A percentile compares a stretch with the other conserved stretches of the same genome.
These are phyloP conservation scores for Harpalus rubripes DNA, from an alignment of 2,888 invertebrate genomes.

Conservation along the genomic window DNA sequence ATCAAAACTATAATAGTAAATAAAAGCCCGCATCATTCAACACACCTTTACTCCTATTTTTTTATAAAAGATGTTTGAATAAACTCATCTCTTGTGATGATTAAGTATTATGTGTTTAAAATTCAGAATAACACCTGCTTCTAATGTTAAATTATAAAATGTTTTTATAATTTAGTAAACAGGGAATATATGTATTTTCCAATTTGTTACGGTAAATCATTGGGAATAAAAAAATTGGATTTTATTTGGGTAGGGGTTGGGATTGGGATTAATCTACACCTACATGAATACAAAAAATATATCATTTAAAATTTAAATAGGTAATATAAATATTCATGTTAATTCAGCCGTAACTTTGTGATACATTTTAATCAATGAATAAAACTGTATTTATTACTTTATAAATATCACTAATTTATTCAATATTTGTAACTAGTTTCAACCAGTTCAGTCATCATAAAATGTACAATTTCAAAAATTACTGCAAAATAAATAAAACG, in stretches of 20 bases:
- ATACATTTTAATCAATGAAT: no score
- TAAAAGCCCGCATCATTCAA: constrained; percentile 32
- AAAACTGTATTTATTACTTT: background rate
- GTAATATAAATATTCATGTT: no score
- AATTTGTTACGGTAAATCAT: background rate
- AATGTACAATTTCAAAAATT: no score
- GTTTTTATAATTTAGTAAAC: background rate
- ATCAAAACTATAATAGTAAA: constrained; percentile 5
- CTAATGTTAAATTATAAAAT: background rate
- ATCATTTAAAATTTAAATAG: no score
- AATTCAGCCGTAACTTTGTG: no score
- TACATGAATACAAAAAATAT: no score
- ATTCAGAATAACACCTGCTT: background rate
- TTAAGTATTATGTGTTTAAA: background rate
- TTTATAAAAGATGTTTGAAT: background rate
- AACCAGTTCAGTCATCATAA: no score
- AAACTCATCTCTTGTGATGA: background rate
- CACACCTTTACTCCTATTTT: background rate
- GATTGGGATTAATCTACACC: no score
- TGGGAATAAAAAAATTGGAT: no score
- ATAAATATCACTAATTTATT: background rate
- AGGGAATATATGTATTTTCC: background rate
- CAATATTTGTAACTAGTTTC: background rate
- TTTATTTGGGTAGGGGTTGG: no score
- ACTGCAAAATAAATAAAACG: no score